Conservation (phyloP, 53 echinoderm and acorn worm genomes). For the Antedon mediterranea region DNA sequence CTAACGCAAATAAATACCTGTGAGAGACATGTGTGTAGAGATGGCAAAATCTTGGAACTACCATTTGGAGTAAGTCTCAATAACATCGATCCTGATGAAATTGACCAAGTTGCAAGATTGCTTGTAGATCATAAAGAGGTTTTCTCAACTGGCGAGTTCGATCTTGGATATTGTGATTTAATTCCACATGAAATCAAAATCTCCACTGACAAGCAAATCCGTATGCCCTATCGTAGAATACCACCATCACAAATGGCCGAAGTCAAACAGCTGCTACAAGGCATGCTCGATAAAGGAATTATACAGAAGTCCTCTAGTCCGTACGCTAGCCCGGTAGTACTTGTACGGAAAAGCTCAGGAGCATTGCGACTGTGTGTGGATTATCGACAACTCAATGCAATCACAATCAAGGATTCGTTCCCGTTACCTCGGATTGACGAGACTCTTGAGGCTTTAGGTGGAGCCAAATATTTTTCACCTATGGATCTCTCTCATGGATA, state of each 20-base stretch:
- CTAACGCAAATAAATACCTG: too few relatives aligned
- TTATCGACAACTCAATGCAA: slow-evolving; percentile 29
- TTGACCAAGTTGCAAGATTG: slow-evolving; percentile 8
- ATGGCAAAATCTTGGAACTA: slow-evolving; percentile 8
- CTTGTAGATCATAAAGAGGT: slow-evolving; percentile 23
- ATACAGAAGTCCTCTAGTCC: slow-evolving; percentile 27
- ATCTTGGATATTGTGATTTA: slow-evolving; percentile 30
- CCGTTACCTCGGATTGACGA: slow-evolving; percentile 33
- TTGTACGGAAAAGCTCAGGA: slow-evolving; percentile 36
- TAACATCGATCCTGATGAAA: slow-evolving; percentile 3
- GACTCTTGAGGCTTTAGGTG: slow-evolving; percentile 34
- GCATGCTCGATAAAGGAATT: slow-evolving; percentile 25
- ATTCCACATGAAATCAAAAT: slow-evolving; percentile 38
- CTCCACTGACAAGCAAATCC: slow-evolving; percentile 8
- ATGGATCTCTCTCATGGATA: slow-evolving; percentile 48
- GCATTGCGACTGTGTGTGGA: slow-evolving; percentile 29
- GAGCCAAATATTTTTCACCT: slow-evolving; percentile 26
- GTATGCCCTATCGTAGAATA: slow-evolving; percentile 33
- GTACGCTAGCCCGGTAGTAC: slow-evolving; percentile 39
- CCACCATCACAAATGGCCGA: slow-evolving; percentile 20
- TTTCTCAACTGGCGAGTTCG: slow-evolving; percentile 33
- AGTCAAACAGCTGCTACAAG: slow-evolving; percentile 28
- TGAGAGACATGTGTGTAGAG: neutral
- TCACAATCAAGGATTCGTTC: slow-evolving; percentile 39
- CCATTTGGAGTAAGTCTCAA: slow-evolving; percentile 14